Evolutionary conservation across 2,113 vertebrate genomes (phyloP), one percentile per base, ranked within the genome.

Genomic region (Bolborhynchus lineola): DNA sequence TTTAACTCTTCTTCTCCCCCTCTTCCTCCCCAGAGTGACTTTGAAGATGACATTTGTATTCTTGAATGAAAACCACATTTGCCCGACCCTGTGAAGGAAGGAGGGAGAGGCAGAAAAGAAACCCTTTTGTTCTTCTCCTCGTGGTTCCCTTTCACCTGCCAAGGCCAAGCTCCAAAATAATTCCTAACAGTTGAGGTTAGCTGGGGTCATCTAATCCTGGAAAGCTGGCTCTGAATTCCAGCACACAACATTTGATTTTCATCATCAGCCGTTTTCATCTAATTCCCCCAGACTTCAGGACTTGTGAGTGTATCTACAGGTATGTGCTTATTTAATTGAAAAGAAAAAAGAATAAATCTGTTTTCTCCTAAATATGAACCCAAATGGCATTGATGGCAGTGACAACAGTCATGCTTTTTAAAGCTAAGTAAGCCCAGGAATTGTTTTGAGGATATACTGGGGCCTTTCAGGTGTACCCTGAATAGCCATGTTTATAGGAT

Each of bases 151-250:
- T 35, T 90, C 86, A 94, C 77, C 97, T 97, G 94, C 57, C 82
- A 92, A 35, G 90, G 93, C 81, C 89, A 89, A 94, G 81, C 50
- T 91, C 82, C 91, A 93, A 88, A 75, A 68, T 96, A 95, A 97
- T 97, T 91, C 87, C 76, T 72, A 96, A 91, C 96, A 92, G 93
- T 87, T 97, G 94, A 95, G 93, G 93, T 95, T 93, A 97, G 76
- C 53, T 11, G 25, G 91, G 86, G 87, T 59, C 92, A 90, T 60
- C 79, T 96, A 95, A 97, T 97, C 92, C 90, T 47, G 0, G 76
- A 95, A 97, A 97, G 75, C 81, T 81, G 91, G 29, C 88, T 87
- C 88, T 91, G 70, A 93, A 88, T 96, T 95, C 90, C 84, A 92
- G 90, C 41, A 65, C 80, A 46, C 1, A 1, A 26, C 6, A 2